Evolutionary conservation across 1,140 invertebrate species (phyloP), one percentile per base, ranked within the genome.

Genomic region (Andrena cerasifolii): DNA sequence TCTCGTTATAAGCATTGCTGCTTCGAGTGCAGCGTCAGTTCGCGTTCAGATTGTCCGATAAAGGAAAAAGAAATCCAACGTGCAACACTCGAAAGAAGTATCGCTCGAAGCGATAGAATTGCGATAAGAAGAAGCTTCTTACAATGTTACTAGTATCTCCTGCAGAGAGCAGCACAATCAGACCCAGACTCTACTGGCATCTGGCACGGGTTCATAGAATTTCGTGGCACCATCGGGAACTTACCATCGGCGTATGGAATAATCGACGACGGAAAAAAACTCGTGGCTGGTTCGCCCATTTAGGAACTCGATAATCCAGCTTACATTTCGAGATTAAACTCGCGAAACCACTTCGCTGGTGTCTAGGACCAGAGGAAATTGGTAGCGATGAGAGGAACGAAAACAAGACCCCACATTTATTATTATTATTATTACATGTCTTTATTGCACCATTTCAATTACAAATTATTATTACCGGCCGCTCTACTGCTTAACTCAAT

Each of bases 91-190:
- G 61, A 58, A 40, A 24, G 14, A 28, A 33, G 26, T 54, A 1
- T 4, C 12, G 14, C 1, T 53, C n/a, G 28, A 43, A 43, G 26
- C 31, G 54, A 75, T 68, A 49, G 66, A n/a, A 76, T 45, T 67
- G 8, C 7, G 63, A 76, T 76, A 76, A 76, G 53, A 59, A 14
- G 40, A 26, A 58, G 54, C 49, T 54, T 45, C 51, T 79, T 47
- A 47, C 51, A 61, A 45, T 8, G 80, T 79, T 80, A 18, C 51
- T 16, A 18, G 16, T 45, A 84, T 78, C 62, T 75, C 83, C 86
- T 80, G 53, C 56, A 87, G 86, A 87, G 80, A 59, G 86, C 86
- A 87, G 86, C 86, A 87, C 86, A 33, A 33, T 84, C 79, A 49
- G 18, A 18, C 54, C 62, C 54, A 53, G 80, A 87, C 85, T 81